Percentiles rank a stretch among this genome's conserved stretches.
Evolutionary conservation across 2,888 invertebrate species (phyloP).

Genomic region (Caenorhabditis macrosperma): DNA sequence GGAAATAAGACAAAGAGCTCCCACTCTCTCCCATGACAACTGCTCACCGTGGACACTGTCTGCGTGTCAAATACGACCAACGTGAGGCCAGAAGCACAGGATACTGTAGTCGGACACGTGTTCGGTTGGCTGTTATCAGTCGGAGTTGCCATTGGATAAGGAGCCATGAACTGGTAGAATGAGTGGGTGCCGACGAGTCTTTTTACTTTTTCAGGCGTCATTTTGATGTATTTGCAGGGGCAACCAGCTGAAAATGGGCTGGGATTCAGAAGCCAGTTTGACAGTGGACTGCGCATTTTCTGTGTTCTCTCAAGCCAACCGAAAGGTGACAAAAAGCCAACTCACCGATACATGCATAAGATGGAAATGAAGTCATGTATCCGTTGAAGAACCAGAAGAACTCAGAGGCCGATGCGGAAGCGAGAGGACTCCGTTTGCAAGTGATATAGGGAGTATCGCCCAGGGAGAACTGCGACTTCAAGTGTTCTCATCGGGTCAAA

Average conservation of each 20-base stretch:
- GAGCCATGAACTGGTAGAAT: neutral
- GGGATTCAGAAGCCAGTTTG: too few relatives aligned
- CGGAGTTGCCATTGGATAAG: neutral
- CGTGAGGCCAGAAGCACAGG: neutral
- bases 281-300: too few relatives aligned
- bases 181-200: conserved; percentile 1
- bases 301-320: too few relatives aligned
- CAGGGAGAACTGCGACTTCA: neutral
- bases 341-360: neutral
- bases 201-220: neutral
- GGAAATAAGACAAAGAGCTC: neutral
- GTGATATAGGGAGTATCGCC: neutral
- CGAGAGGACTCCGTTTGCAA: neutral
- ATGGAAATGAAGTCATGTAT: neutral
- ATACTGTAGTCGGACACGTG: neutral
- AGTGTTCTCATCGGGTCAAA: too few relatives aligned
- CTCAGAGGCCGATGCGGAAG: neutral
- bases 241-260: neutral
- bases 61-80: neutral
- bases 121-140: neutral
- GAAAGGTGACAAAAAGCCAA: too few relatives aligned
- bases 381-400: neutral
- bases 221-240: conserved; percentile 3
- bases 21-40: neutral
- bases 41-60: neutral